Percentiles rank a stretch among this genome's conserved stretches.
phyloP scores from a whole-genome alignment of 2,888 invertebrate species.

The Micropterix aruncella region DNA sequence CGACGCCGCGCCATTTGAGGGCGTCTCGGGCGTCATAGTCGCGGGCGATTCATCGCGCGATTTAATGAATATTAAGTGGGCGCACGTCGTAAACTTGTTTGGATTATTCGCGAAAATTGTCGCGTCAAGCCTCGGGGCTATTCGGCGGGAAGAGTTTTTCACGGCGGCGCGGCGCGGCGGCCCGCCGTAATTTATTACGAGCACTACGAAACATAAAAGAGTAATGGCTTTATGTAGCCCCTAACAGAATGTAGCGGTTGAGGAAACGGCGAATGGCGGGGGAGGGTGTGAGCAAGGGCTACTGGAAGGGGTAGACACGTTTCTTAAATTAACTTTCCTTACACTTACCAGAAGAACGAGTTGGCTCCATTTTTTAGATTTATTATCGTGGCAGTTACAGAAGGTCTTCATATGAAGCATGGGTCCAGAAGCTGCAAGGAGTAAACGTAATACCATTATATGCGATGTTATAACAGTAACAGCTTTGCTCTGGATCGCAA shows the following conservation, averaged over 20 bases:
- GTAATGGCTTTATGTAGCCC: not conserved
- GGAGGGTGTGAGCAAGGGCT: no score
- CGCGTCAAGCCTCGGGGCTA: not conserved
- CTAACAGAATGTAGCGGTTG: not conserved
- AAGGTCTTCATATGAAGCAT: no score
- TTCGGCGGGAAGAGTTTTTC: not conserved
- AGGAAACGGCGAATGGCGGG: not conserved
- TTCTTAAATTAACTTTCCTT: no score
- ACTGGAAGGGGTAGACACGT: no score
- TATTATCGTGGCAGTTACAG: no score
- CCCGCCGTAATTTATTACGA: not conserved
- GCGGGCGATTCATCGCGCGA: slow-evolving; percentile 13
- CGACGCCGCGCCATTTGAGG: not conserved
- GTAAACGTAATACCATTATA: no score
- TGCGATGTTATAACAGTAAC: no score
- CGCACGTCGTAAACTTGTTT: slow-evolving; percentile 16
- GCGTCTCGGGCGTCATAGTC: slow-evolving; percentile 6
- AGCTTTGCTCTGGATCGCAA: no score
- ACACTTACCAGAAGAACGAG: no score
- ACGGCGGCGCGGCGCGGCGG: not conserved
- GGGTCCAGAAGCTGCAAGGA: no score
- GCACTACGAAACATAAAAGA: not conserved
- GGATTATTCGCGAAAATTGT: slow-evolving; percentile 5
- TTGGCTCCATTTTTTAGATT: no score
- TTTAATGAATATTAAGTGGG: slow-evolving; percentile 36